phyloP scores from a whole-genome alignment of 2,797 vertebrate species.

The Brachymystax lenok region DNA sequence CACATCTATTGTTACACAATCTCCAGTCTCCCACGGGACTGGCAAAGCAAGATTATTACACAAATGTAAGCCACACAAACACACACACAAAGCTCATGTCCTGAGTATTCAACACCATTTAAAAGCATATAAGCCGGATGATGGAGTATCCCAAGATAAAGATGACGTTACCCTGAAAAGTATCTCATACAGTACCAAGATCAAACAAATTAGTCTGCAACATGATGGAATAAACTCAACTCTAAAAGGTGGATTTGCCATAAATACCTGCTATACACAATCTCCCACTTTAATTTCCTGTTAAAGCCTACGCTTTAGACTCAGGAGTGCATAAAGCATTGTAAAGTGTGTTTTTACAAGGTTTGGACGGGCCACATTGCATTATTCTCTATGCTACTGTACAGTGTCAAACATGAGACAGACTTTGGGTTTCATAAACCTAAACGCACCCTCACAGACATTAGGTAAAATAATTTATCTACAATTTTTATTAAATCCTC shows the following conservation, averaged over 20 bases:
- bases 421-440: conserved; percentile 5
- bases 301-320: conserved; percentile 75
- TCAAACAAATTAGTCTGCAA: conserved; percentile 55
- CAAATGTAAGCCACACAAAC: not conserved
- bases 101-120: conserved; percentile 4
- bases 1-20: not conserved
- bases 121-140: conserved; percentile 8
- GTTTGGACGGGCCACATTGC: conserved; percentile 52
- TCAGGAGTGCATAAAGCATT: conserved; percentile 74
- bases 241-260: conserved; percentile 72
- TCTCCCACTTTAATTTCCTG: conserved; percentile 60
- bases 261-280: conserved; percentile 75
- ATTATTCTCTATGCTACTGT: conserved; percentile 69
- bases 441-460: conserved; percentile 31
- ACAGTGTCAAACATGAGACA: conserved; percentile 53
- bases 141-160: conserved; percentile 64
- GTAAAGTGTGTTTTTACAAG: conserved; percentile 54
- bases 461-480: conserved; percentile 18
- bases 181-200: conserved; percentile 61
- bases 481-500: conserved; percentile 39
- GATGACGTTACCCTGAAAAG: conserved; percentile 55
- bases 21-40: not conserved
- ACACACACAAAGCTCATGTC: conserved; percentile 18
- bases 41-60: not conserved
- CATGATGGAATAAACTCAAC: conserved; percentile 17